Percentiles rank a stretch among this genome's conserved stretches.
phyloP scores from a whole-genome alignment of 35 echinoderm and acorn worm species.

The Amphiura filiformis region DNA sequence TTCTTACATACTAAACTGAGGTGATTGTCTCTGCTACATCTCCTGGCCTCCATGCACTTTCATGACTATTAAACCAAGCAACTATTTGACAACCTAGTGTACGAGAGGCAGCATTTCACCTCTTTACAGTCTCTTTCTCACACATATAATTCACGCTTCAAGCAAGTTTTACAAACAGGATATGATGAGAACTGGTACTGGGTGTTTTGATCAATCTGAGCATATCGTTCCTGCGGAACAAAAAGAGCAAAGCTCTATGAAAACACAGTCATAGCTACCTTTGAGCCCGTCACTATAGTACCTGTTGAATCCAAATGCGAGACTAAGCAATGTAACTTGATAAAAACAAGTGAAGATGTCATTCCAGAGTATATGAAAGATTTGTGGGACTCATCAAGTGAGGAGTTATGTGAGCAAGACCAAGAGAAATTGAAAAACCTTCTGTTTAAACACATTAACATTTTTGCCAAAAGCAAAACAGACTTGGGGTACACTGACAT shows the following conservation, averaged over 20 bases:
- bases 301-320: not conserved
- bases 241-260: not conserved
- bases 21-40: too few relatives aligned
- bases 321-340: not conserved
- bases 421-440: not conserved
- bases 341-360: not conserved
- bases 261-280: not conserved
- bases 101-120: too few relatives aligned
- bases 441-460: not conserved
- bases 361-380: not conserved
- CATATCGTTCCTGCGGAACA: too few relatives aligned
- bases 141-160: too few relatives aligned
- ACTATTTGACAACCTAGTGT: too few relatives aligned
- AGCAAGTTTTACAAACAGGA: too few relatives aligned
- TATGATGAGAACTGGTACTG: too few relatives aligned
- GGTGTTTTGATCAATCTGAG: too few relatives aligned
- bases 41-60: too few relatives aligned
- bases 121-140: too few relatives aligned
- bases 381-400: not conserved
- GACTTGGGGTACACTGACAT: not conserved
- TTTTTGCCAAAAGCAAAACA: not conserved
- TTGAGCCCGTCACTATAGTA: not conserved
- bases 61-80: too few relatives aligned
- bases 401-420: not conserved
- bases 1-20: too few relatives aligned